Evolutionary conservation across 2,113 vertebrate genomes (phyloP), one percentile per base, ranked within the genome.

Genomic region (Sebastes fasciatus): DNA sequence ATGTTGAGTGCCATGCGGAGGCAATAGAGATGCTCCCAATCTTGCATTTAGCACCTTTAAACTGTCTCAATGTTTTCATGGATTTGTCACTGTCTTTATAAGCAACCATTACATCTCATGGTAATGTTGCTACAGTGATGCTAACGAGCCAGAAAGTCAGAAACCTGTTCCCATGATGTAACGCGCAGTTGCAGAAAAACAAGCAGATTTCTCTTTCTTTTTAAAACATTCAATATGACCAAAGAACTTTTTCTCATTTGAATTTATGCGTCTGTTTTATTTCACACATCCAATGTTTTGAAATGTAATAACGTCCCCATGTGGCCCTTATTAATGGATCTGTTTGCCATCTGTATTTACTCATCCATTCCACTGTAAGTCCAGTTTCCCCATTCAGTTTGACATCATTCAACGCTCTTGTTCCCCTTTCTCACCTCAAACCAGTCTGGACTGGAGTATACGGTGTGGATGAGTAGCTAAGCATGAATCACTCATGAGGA

Each of bases 401-500:
- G 17, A 61, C 12, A 77, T 62, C 71, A 61, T 79, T 86, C 69
- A 84, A 45, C 77, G 13, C 42, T 84, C 66, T 52, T 61, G 60
- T 80, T 79, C 40, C 76, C 63, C 40, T 70, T 80, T 85, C 71
- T 87, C 51, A 83, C 48, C 48, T 87, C 43, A 72, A 82, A 91
- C 86, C 85, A 80, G 87, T 89, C 71, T 83, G 78, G 82, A 85
- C 89, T 77, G 84, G 88, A 83, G 80, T 26, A 34, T 34, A 48
- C 16, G 2, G 60, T 10, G 80, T 79, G 87, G 87, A 83, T 77
- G 80, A 76, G 86, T 54, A 80, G 79, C 69, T 79, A 49, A 77
- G 73, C 85, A 75, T 84, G 82, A 92, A 86, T 89, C 72, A 71
- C 79, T 86, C 84, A 85, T 67, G 52, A 88, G 87, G 80, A 89